Evolutionary conservation across 2,888 invertebrate genomes (phyloP).

Genomic region (Eristalis intricaria): DNA sequence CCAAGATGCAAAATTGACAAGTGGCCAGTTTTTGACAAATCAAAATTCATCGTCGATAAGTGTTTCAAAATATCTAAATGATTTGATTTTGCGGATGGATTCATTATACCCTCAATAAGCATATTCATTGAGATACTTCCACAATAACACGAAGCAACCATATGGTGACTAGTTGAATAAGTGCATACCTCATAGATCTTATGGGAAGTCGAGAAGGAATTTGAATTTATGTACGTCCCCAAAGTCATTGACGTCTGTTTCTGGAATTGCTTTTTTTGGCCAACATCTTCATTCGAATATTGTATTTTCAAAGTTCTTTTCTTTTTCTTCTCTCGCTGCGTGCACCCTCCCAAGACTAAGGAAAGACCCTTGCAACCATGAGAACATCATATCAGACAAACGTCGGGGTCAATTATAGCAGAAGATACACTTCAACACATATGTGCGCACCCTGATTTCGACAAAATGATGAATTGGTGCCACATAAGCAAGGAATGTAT

Average conservation of each 20-base stretch:
- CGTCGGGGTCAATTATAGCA: conserved; percentile 24
- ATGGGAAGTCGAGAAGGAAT: not conserved
- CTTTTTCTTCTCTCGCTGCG: not conserved
- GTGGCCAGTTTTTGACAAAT: too few species aligned
- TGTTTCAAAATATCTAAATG: too few species aligned
- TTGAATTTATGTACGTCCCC: too few species aligned
- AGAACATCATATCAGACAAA: conserved; percentile 22
- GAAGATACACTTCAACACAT: conserved; percentile 63
- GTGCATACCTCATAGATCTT: not conserved
- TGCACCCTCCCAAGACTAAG: not conserved
- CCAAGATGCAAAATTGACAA: too few species aligned
- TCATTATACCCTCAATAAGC: too few species aligned
- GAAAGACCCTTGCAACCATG: not conserved
- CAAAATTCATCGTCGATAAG: too few species aligned
- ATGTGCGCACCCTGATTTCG: conserved; percentile 55
- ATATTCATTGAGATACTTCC: too few species aligned
- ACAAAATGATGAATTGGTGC: conserved; percentile 71
- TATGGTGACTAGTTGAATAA: too few species aligned
- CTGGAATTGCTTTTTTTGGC: not conserved
- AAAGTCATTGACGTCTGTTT: too few species aligned
- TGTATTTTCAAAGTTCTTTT: not conserved
- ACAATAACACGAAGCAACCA: too few species aligned
- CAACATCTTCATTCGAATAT: not conserved
- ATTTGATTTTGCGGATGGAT: too few species aligned
- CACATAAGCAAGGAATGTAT: conserved; percentile 63